Evolutionary conservation across 2,113 vertebrate species (phyloP), one percentile per base, ranked within the genome.

Genomic region (Romanogobio albipinnatus): DNA sequence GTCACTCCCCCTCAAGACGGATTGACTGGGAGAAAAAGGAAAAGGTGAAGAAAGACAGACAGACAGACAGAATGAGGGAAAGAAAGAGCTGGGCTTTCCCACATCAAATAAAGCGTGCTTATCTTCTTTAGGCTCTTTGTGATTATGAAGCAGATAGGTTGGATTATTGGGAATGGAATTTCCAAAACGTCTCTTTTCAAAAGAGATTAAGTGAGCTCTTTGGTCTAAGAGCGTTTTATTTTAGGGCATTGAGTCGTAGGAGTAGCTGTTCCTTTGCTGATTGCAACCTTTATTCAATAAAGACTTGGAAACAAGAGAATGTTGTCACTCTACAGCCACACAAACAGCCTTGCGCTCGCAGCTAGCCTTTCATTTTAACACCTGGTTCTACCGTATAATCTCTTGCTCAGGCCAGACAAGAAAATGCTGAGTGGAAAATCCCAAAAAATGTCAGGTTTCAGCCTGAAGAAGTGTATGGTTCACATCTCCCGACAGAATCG

Each of bases 61-160:
- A 59, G 29, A 29, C 29, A 29, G 45, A 84, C 49, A 70, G 22
- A 76, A 82, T 89, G 89, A 90, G 92, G 88, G 89, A 91, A 91
- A 33, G 90, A 90, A 89, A 91, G 87, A 90, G 86, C 84, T 87
- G 93, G 93, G 93, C 92, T 88, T 94, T 94, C 94, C 94, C 93
- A 94, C 94, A 95, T 94, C 94, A 94, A 93, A 95, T 94, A 88
- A 91, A 90, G 83, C 91, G 87, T 85, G 92, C 92, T 92, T 91
- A 87, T 90, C 90, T 92, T 94, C 93, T 92, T 92, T 93, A 92
- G 92, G 87, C 91, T 93, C 93, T 94, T 94, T 94, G 93, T 94
- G 93, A 91, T 90, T 93, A 89, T 92, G 89, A 88, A 91, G 91
- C 85, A 91, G 90, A 92, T 93, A 92, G 92, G 92, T 91, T 93